Evolutionary conservation across 2,888 invertebrate genomes (phyloP).

Genomic region (Drosophila emarginata): DNA sequence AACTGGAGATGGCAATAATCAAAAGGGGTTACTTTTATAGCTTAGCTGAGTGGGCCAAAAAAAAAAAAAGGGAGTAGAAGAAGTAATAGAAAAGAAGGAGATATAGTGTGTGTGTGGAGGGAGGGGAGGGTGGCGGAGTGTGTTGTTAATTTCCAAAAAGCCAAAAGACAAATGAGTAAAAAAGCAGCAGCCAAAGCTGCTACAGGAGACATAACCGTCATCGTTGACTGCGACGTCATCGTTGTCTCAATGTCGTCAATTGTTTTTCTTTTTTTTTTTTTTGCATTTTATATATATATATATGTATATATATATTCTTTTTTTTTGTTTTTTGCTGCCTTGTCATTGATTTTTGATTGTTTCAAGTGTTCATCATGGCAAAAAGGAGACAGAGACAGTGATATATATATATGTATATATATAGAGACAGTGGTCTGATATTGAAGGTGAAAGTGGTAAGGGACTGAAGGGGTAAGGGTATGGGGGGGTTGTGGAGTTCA

Average conservation of each 20-base stretch:
- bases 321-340: constrained; percentile 17
- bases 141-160: constrained; percentile 74
- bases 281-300: no score
- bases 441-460: neutral
- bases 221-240: neutral
- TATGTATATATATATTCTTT: neutral
- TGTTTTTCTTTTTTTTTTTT: constrained; percentile 22
- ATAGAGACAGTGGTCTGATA: neutral
- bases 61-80: no score
- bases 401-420: no score
- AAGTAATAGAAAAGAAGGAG: neutral
- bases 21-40: constrained; percentile 73
- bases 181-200: constrained; percentile 51
- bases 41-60: neutral
- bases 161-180: constrained; percentile 76
- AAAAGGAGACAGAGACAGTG: neutral
- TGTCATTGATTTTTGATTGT: constrained; percentile 76
- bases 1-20: constrained; percentile 37
- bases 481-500: no score
- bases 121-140: constrained; percentile 17
- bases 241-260: constrained; percentile 64
- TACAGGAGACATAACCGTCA: neutral
- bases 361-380: constrained; percentile 62
- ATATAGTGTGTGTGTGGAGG: neutral
- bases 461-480: no score